Evolutionary conservation across 1,140 invertebrate species (phyloP), one percentile per base, ranked within the genome.

Genomic region (Ostrea edulis): DNA sequence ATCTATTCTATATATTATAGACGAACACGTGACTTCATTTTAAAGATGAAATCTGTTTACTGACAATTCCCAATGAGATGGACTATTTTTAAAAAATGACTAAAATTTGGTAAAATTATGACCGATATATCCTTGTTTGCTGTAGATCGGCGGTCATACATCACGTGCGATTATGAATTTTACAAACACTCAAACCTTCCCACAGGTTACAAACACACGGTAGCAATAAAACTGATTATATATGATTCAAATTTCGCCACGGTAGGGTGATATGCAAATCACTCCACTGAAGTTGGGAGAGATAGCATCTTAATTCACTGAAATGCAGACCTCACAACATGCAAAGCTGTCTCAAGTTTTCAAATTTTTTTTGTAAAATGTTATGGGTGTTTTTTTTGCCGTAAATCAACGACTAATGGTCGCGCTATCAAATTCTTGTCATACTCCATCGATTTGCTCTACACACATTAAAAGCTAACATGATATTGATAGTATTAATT

Each of bases 171-270:
- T 77, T 77, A 25, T 77, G 25, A 35, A 77, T 77, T 35, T 35
- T 25, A 77, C 68, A 77, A 8, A 77, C 25, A 12, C 65, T 12
- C n/a, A 71, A 29, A 12, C 68, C 22, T 29, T 77, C 25, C 25
- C 29, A 29, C 25, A 77, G 68, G 68, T 77, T 77, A 77, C 68
- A 35, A 29, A 25, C 68, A 14, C 25, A 12, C 8, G 68, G 29
- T 14, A 25, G 25, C 68, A 77, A 77, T 77, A 77, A 77, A 77
- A 77, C 68, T 77, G 68, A 77, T 77, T 77, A 77, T 77, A 77
- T 77, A 77, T 77, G 68, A 77, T 77, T 77, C 68, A 77, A 77
- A 77, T 77, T 77, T 77, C 68, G 25, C 22, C 68, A 77, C 22
- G 68, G 22, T 35, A 77, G 68, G 68, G 68, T 77, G 25, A 77